Percentiles rank a stretch among this genome's conserved stretches.
phyloP scores from a whole-genome alignment of 2,888 invertebrate genomes.

The Leptinotarsa haldemani region DNA sequence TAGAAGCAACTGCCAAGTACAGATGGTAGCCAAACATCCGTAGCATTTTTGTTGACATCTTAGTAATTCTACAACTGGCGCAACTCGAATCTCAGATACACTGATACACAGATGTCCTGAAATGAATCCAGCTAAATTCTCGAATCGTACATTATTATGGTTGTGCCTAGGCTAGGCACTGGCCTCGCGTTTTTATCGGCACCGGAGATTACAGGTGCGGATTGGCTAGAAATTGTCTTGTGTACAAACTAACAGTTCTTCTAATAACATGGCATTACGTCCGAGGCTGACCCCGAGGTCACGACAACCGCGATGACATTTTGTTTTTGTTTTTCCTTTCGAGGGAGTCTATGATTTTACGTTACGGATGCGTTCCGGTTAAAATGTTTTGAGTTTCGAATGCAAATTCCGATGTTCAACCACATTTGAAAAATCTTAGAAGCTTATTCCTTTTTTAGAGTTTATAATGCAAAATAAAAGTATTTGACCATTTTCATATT shows the following conservation, averaged over 20 bases:
- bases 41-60: too few species aligned
- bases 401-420: background rate
- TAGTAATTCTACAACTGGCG: background rate
- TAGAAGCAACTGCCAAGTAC: too few species aligned
- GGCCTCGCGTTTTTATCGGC: constrained; percentile 49
- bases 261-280: constrained; percentile 58
- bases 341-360: background rate
- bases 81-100: background rate
- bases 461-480: too few species aligned
- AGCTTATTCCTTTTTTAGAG: too few species aligned
- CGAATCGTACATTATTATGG: constrained; percentile 32
- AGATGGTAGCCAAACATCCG: too few species aligned
- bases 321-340: constrained; percentile 7
- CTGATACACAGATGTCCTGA: background rate
- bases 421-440: too few species aligned
- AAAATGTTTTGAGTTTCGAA: background rate
- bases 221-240: constrained; percentile 49
- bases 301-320: constrained; percentile 33
- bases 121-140: constrained; percentile 19
- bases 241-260: constrained; percentile 57
- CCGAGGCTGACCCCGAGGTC: constrained; percentile 55
- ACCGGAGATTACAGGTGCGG: constrained; percentile 55
- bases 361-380: background rate
- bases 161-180: constrained; percentile 36
- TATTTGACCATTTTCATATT: too few species aligned